These are phyloP conservation scores for Oedothorax gibbosus DNA, from an alignment of 1,140 invertebrate species.

Conservation along the genomic window DNA sequence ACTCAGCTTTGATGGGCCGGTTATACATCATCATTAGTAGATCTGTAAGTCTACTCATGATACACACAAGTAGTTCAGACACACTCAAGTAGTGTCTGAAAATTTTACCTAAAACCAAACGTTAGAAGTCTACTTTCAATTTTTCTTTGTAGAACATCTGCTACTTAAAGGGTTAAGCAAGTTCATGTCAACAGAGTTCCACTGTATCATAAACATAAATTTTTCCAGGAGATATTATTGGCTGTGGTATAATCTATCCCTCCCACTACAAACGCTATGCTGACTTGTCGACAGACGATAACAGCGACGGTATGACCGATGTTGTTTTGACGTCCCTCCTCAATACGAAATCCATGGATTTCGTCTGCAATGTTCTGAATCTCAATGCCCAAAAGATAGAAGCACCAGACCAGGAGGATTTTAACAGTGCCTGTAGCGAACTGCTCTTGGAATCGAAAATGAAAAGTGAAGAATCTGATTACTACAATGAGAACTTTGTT, in stretches of 20 bases:
- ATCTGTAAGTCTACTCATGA: too few relatives aligned
- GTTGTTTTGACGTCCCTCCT: constrained; percentile 45
- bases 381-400: constrained; percentile 24
- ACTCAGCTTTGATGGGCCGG: too few relatives aligned
- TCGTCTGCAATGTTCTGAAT: constrained; percentile 50
- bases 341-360: constrained; percentile 51
- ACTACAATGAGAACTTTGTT: constrained; percentile 57
- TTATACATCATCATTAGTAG: too few relatives aligned
- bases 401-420: background rate
- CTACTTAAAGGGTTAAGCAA: too few relatives aligned
- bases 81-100: too few relatives aligned
- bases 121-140: too few relatives aligned
- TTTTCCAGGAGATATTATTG: constrained; percentile 43
- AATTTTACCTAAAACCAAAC: too few relatives aligned
- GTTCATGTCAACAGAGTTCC: too few relatives aligned
- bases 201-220: too few relatives aligned
- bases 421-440: background rate
- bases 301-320: constrained; percentile 58
- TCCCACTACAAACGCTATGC: constrained; percentile 47
- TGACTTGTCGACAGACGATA: constrained; percentile 55
- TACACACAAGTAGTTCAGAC: too few relatives aligned
- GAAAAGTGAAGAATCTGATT: constrained; percentile 25
- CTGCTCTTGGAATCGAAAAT: background rate
- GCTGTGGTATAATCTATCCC: constrained; percentile 56
- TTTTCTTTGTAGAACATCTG: too few relatives aligned